Conservation (phyloP, 2,888 invertebrate species). For the Eristalis pertinax region DNA sequence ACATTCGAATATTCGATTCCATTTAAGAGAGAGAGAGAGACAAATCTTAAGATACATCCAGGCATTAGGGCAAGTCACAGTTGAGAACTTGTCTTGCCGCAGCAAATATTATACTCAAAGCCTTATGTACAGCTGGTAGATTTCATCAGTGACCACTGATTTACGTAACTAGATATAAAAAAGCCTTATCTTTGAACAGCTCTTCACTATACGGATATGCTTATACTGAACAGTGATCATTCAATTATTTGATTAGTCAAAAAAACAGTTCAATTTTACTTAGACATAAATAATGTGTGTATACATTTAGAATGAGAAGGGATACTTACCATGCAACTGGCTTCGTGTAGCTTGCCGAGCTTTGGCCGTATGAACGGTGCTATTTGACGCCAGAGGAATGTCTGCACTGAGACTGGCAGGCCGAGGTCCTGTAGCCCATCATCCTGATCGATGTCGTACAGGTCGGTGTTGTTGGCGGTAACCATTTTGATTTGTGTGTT, state of each 20-base stretch:
- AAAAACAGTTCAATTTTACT: background rate
- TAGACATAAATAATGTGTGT: too few relatives aligned
- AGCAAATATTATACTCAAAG: slow-evolving; percentile 71
- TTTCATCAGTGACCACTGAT: slow-evolving; percentile 6
- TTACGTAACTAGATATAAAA: slow-evolving; percentile 30
- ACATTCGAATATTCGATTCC: slow-evolving; percentile 32
- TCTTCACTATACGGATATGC: slow-evolving; percentile 43
- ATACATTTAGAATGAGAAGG: background rate
- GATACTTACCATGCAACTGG: slow-evolving; percentile 96
- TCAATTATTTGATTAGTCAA: slow-evolving; percentile 42
- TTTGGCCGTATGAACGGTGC: slow-evolving; percentile 98
- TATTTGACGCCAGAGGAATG: slow-evolving; percentile 98
- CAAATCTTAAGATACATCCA: slow-evolving; percentile 48
- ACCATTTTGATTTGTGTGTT: slow-evolving; percentile 73
- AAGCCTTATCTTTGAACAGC: slow-evolving; percentile 47
- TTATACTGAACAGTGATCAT: slow-evolving; percentile 62
- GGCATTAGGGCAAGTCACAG: slow-evolving; percentile 19
- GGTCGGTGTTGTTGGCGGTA: slow-evolving; percentile 76
- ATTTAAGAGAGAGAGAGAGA: slow-evolving; percentile 3
- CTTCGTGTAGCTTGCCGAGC: slow-evolving; percentile 97
- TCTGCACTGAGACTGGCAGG: slow-evolving; percentile 97
- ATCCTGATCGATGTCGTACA: slow-evolving; percentile 82
- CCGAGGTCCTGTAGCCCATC: slow-evolving; percentile 88
- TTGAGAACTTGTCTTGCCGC: slow-evolving; percentile 15
- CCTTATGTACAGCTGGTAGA: slow-evolving; percentile 74